Conservation (phyloP, 2,888 invertebrate genomes). For the Dynastes grantii region DNA sequence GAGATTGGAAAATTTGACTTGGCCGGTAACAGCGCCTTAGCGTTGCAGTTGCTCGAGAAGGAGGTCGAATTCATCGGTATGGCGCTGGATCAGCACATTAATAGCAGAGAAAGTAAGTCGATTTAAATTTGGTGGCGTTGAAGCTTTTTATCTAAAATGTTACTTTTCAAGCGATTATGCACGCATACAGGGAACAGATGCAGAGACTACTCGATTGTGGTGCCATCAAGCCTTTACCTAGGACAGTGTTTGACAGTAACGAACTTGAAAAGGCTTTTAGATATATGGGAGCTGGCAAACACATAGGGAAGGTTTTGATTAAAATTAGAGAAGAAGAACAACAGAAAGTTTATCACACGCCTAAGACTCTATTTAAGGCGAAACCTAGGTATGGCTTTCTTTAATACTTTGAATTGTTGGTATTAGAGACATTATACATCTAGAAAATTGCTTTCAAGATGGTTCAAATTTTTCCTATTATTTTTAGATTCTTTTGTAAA, state of each 20-base stretch:
- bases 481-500: slow-evolving; percentile 49
- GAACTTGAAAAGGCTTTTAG: slow-evolving; percentile 83
- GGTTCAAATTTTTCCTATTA: background rate
- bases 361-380: slow-evolving; percentile 49
- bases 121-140: background rate
- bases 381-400: slow-evolving; percentile 55
- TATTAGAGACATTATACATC: too few species aligned
- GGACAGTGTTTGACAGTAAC: slow-evolving; percentile 76
- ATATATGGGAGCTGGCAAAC: slow-evolving; percentile 80
- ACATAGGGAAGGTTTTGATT: slow-evolving; percentile 82
- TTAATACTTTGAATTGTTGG: too few species aligned
- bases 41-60: slow-evolving; percentile 72
- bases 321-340: slow-evolving; percentile 63
- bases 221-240: slow-evolving; percentile 79
- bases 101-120: background rate
- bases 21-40: slow-evolving; percentile 76
- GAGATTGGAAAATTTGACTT: slow-evolving; percentile 91
- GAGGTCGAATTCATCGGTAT: slow-evolving; percentile 80
- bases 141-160: background rate
- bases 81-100: slow-evolving; percentile 75
- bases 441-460: too few species aligned
- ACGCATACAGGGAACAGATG: background rate
- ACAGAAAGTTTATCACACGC: slow-evolving; percentile 55
- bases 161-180: background rate
- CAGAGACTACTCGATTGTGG: slow-evolving; percentile 69